Percentiles rank a stretch among this genome's conserved stretches.
phyloP scores from a whole-genome alignment of 1,140 invertebrate species.

The Akabosia matsudoensis region DNA sequence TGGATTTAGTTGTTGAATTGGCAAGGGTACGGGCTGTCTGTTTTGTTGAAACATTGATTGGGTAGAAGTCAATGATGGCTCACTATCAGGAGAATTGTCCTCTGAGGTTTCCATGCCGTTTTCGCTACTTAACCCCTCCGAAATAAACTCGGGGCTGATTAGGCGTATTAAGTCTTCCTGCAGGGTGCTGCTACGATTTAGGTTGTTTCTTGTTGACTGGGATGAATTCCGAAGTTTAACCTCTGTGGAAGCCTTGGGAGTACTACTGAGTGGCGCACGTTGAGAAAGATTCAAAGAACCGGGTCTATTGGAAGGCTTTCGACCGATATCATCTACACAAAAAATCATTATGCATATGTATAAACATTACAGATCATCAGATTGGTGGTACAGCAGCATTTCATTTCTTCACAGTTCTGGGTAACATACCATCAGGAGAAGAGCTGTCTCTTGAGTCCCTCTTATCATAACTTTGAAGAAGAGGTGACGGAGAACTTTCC shows the following conservation, averaged over 20 bases:
- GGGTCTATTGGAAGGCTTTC: neutral
- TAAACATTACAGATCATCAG: neutral
- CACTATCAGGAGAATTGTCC: slow-evolving; percentile 5
- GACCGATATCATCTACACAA: neutral
- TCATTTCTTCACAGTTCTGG: too few relatives aligned
- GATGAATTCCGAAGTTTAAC: slow-evolving; percentile 48
- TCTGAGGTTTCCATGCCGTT: slow-evolving; percentile 35
- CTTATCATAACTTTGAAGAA: neutral
- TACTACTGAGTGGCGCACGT: neutral
- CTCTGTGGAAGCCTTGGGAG: slow-evolving; percentile 23
- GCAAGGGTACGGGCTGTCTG: neutral
- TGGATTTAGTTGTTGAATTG: neutral
- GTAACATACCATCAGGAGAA: slow-evolving; percentile 1
- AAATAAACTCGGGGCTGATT: slow-evolving; percentile 77
- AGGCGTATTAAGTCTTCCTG: slow-evolving; percentile 85
- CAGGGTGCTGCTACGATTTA: slow-evolving; percentile 65
- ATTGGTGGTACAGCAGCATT: too few relatives aligned
- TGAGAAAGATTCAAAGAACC: neutral
- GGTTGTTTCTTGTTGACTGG: slow-evolving; percentile 51
- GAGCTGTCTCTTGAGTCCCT: neutral
- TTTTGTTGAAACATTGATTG: too few relatives aligned
- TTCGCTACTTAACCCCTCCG: slow-evolving; percentile 31
- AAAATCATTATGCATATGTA: neutral
- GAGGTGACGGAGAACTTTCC: neutral
- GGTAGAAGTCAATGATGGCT: slow-evolving; percentile 39